These are phyloP conservation scores for Todiramphus saurophagus DNA, from an alignment of 2,113 vertebrate species.

Conservation along the genomic window DNA sequence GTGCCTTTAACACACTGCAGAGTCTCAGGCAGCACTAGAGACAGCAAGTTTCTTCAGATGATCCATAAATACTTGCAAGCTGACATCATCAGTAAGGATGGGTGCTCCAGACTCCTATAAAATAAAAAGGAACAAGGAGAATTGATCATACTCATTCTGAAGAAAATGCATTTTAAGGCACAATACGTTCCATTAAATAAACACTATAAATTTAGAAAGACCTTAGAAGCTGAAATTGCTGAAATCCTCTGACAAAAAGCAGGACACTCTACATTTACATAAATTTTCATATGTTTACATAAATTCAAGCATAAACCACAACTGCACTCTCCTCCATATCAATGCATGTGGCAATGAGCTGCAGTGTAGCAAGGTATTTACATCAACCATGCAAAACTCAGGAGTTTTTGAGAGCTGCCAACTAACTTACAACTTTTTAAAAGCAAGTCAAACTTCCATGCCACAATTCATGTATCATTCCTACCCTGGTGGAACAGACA, in stretches of 20 bases:
- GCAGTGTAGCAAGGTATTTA: background rate
- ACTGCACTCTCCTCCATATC: background rate
- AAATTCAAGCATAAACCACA: background rate
- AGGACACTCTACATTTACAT: background rate
- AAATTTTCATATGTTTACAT: slow-evolving; percentile 9
- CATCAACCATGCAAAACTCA: background rate
- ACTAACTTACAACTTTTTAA: background rate
- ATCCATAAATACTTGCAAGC: slow-evolving; percentile 98
- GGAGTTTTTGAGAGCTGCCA: background rate
- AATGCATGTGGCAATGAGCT: background rate
- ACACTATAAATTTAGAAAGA: background rate
- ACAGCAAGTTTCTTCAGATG: slow-evolving; percentile 98
- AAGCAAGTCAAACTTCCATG: background rate
- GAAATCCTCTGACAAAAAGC: background rate
- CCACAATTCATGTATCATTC: background rate
- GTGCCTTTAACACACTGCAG: background rate
- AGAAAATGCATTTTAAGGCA: background rate
- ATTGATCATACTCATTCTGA: background rate
- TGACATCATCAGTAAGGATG: slow-evolving; percentile 96
- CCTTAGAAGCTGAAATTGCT: background rate
- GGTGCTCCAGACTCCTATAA: slow-evolving; percentile 93
- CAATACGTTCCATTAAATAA: background rate
- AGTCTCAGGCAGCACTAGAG: slow-evolving; percentile 89
- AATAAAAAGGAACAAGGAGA: background rate
- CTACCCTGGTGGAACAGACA: background rate